Base-by-base conservation (phyloP, 2,113 vertebrate species). In the Gobiocypris rarus region DNA sequence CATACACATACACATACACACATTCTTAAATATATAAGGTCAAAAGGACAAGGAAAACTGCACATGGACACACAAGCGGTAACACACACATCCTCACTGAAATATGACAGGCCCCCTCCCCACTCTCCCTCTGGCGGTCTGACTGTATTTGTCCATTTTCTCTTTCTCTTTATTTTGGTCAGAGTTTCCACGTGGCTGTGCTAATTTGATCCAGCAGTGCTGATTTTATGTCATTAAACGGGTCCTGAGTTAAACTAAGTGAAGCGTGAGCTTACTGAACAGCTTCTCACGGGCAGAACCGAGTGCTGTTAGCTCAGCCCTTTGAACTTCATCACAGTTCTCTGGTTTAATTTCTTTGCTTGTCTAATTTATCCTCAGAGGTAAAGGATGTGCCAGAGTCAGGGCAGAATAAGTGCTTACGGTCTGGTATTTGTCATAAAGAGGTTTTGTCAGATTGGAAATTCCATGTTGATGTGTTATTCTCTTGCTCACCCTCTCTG, bases 151-250 rank as follows among this genome's bases (percentile, higher is more conserved):
- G 58, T 83, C 73, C 65, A 78, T 82, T 58, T 80, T 85, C 75
- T 73, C 84, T 58, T 80, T 85, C 75, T 73, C 84, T 63, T 83
- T 88, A 89, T 90, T 89, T 89, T 90, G 85, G 87, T 93, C 88
- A 89, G 78, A 85, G 77, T 90, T 87, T 90, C 93, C 90, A 91
- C 84, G 85, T 89, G 89, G 89, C 88, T 50, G 9, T 56, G 69
- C 54, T 91, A 90, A 93, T 94, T 92, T 89, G 87, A 89, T 91
- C 89, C 92, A 94, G 93, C 81, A 45, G 48, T 50, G 69, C 61
- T 73, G 88, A 84, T 86, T 89, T 75, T 80, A 85, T 74, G 24
- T 87, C 83, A 89, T 89, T 88, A 89, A 87, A 71, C 63, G 54
- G 73, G 82, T 88, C 75, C 83, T 88, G 84, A 84, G 87, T 83